Base-by-base conservation (phyloP, 2,888 invertebrate species). In the Pyrrhosoma nymphula region DNA sequence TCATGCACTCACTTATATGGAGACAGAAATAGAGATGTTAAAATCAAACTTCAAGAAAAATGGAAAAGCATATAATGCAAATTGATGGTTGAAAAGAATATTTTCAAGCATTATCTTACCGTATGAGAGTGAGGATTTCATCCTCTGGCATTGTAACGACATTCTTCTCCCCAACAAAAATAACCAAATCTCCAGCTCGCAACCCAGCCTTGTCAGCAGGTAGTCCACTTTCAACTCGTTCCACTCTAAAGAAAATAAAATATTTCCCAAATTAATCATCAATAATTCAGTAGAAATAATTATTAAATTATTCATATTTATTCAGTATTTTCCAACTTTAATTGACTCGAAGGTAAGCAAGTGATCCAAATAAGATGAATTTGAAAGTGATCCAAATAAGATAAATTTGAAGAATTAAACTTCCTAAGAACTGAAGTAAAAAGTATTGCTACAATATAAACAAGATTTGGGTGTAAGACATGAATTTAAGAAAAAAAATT, bases 131-230 rank as follows among this genome's bases (percentile, higher is more conserved):
- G 95, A 98, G 97, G 60, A 98, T 98, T 96, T 98, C 97, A 95
- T 98, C 98, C 96, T 98, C 98, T 0, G 98, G 98, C 97, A 98
- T 98, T 96, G 98, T 98, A 95, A 99, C 99, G 88, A 99, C 98
- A 97, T 99, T 99, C 96, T 98, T 98, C 96, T 98, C 98, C 96
- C 98, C 99, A 95, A 99, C 98, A 97, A 99, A 99, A 96, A 99
- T 98, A 96, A 99, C 98, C 97, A 98, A 98, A 97, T 99, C 99
- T 30, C 99, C 99, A 3, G 99, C 98, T 96, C 98, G 97, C 23
- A 99, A 98, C 12, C 99, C 99, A 10, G 98, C 98, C n/a, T 98
- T 97, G 96, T 99, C 99, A 0, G 99, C 99, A 12, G 98, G 98
- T 26, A 98, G 97, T 6, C 98, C 98, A 0, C 98, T 98, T 95